Percentiles rank a stretch among this genome's conserved stretches.
Conservation (phyloP, 2,888 invertebrate genomes). For the Elmis aenea region DNA sequence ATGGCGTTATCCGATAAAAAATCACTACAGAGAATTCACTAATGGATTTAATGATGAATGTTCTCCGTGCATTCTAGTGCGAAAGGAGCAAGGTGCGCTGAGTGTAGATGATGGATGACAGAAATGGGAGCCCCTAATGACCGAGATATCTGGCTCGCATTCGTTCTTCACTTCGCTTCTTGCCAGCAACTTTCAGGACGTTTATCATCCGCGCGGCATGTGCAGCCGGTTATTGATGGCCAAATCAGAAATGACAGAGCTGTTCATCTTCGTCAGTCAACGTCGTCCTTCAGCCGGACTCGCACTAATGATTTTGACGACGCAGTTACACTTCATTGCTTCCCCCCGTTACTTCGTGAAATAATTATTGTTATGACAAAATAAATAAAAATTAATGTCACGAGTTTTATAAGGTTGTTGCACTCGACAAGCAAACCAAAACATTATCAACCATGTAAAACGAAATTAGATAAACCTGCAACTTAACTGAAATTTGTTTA, state of each 20-base stretch:
- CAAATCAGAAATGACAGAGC: slow-evolving; percentile 45
- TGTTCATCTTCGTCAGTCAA: slow-evolving; percentile 45
- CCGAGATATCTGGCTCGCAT: slow-evolving; percentile 40
- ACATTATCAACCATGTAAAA: no score
- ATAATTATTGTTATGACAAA: no score
- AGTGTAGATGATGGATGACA: slow-evolving; percentile 40
- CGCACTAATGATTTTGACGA: slow-evolving; percentile 39
- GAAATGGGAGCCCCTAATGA: slow-evolving; percentile 42
- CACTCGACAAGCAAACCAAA: no score
- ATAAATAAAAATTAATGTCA: no score
- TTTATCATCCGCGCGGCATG: slow-evolving; percentile 40
- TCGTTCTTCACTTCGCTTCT: slow-evolving; percentile 36
- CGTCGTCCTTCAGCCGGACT: slow-evolving; percentile 32
- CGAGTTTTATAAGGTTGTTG: no score
- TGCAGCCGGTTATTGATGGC: slow-evolving; percentile 43
- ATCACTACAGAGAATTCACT: slow-evolving; percentile 18
- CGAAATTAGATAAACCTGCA: no score
- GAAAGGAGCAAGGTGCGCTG: slow-evolving; percentile 27
- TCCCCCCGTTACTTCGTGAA: no score
- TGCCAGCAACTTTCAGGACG: slow-evolving; percentile 38
- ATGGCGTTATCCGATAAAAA: no score
- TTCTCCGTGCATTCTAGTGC: slow-evolving; percentile 24
- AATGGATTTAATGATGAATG: slow-evolving; percentile 30
- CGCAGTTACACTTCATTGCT: slow-evolving; percentile 27
- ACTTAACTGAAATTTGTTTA: no score